These are phyloP conservation scores for Parelbella ahira DNA, from an alignment of 2,888 invertebrate genomes.

Conservation along the genomic window DNA sequence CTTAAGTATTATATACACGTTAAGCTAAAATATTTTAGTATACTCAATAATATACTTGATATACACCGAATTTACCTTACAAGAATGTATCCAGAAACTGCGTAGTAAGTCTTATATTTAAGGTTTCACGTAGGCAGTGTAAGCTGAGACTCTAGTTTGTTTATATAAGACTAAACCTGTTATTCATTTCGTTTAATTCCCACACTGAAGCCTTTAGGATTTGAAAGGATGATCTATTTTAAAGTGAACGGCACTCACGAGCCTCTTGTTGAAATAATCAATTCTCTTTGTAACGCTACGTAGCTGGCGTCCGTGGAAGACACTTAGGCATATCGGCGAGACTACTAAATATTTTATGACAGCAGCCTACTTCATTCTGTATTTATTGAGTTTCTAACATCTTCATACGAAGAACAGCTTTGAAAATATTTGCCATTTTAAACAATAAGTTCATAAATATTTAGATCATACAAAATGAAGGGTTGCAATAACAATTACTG, in stretches of 20 bases:
- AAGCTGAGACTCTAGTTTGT: too few relatives aligned
- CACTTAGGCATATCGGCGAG: constrained; percentile 13
- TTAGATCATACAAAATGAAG: too few relatives aligned
- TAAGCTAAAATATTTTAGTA: too few relatives aligned
- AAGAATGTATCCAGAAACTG: too few relatives aligned
- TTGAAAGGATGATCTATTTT: constrained; percentile 26
- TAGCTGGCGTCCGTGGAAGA: constrained; percentile 6
- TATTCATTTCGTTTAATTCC: constrained; percentile 18
- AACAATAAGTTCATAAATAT: neutral
- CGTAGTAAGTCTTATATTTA: too few relatives aligned
- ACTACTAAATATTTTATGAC: too few relatives aligned
- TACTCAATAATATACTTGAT: too few relatives aligned
- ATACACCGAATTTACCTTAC: too few relatives aligned
- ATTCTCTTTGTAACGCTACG: constrained; percentile 19
- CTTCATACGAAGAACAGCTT: constrained; percentile 11
- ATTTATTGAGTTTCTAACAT: constrained; percentile 8
- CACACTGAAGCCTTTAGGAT: constrained; percentile 23
- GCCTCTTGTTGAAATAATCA: constrained; percentile 18
- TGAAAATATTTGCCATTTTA: too few relatives aligned
- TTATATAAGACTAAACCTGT: constrained; percentile 8
- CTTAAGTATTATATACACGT: too few relatives aligned
- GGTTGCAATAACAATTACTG: too few relatives aligned
- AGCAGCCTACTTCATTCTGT: constrained; percentile 4
- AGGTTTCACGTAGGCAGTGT: too few relatives aligned
- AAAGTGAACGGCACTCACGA: constrained; percentile 25